phyloP scores from a whole-genome alignment of 2,797 vertebrate genomes.

The Microchirus variegatus region DNA sequence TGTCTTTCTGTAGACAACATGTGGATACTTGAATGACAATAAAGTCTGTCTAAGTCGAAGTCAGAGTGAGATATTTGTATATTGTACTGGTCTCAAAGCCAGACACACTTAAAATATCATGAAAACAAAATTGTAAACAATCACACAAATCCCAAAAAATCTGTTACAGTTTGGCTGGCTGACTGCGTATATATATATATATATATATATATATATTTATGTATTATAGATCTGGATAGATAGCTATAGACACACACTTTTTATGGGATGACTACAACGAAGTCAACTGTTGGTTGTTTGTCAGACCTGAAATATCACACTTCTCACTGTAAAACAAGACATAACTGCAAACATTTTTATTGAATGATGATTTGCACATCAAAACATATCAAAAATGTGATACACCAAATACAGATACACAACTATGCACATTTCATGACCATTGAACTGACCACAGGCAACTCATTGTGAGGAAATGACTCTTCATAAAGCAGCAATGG shows the following conservation, averaged over 20 bases:
- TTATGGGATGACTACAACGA: too few species aligned
- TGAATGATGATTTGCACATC: conserved; percentile 77
- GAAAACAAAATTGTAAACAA: not conserved
- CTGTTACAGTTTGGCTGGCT: too few species aligned
- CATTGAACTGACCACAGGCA: conserved; percentile 52
- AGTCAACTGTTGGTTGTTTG: not conserved
- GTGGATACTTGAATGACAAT: too few species aligned
- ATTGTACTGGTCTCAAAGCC: not conserved
- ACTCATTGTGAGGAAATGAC: conserved; percentile 46
- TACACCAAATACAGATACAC: conserved; percentile 70
- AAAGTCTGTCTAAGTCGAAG: too few species aligned
- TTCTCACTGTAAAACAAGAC: not conserved
- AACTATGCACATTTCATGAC: conserved; percentile 55
- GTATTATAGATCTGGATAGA: too few species aligned
- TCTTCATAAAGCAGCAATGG: conserved; percentile 51
- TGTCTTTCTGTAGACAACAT: too few species aligned
- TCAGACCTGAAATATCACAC: not conserved
- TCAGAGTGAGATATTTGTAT: conserved; percentile 10
- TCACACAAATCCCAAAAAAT: too few species aligned
- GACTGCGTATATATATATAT: too few species aligned
- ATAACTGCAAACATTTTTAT: conserved; percentile 74
- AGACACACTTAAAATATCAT: not conserved
- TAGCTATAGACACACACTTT: too few species aligned
- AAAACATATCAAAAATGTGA: conserved; percentile 87
- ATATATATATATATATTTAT: too few species aligned